A percentile compares a stretch with the other conserved stretches of the same genome.
phyloP scores from a whole-genome alignment of 2,113 vertebrate genomes.

The Riparia riparia region DNA sequence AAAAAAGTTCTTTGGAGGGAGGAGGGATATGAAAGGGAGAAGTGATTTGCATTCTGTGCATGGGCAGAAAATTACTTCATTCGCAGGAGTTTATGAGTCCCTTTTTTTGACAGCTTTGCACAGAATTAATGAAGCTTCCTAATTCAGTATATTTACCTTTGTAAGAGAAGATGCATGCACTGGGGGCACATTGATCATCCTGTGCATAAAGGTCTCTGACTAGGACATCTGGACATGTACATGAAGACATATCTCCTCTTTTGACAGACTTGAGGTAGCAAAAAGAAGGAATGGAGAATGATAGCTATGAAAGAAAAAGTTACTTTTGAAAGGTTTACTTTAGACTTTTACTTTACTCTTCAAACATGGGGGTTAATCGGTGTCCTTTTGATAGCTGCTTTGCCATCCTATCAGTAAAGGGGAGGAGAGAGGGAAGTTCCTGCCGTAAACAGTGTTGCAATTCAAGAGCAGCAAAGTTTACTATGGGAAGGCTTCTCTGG shows the following conservation, averaged over 20 bases:
- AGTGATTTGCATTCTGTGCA: neutral
- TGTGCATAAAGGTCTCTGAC: neutral
- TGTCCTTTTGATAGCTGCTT: neutral
- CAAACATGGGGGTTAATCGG: neutral
- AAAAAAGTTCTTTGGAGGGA: neutral
- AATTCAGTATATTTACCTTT: neutral
- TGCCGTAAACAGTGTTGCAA: neutral
- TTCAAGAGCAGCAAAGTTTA: neutral
- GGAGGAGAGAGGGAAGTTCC: neutral
- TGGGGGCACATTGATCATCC: neutral
- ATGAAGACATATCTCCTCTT: neutral
- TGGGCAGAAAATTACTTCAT: neutral
- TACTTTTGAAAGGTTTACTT: neutral
- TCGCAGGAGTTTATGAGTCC: neutral
- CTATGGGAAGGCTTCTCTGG: neutral
- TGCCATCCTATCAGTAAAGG: neutral
- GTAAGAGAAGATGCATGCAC: neutral
- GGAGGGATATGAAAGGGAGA: neutral
- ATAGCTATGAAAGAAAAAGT: neutral
- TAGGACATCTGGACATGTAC: neutral
- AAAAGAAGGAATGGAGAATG: neutral
- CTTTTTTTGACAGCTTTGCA: neutral
- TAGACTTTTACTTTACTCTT: neutral
- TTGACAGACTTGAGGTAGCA: neutral
- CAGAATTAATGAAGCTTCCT: neutral